Base-by-base conservation (phyloP, 2,113 vertebrate genomes). In the Lichenostomus cassidix region DNA sequence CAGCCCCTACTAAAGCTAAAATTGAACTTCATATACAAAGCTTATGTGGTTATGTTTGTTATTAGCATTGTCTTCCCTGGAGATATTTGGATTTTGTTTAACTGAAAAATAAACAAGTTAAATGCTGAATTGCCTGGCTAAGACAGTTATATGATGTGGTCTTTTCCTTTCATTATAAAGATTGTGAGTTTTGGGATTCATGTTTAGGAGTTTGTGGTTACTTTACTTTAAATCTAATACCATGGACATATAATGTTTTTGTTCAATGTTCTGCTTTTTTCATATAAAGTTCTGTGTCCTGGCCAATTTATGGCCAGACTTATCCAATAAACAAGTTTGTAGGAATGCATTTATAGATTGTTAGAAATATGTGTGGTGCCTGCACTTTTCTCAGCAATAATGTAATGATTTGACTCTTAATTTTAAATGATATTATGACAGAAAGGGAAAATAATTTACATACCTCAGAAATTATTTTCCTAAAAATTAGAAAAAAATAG, bases 21-120 rank as follows among this genome's bases (percentile, higher is more conserved):
- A 97, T 96, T 96, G 94, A 96, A 95, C 92, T 94, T 94, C 89
- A 91, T 94, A 95, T 74, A 90, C 75, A 96, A 96, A 96, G 82
- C 91, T 85, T 96, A 93, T 71, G 90, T 83, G 87, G 83, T 93
- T 96, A 79, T 97, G 94, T 94, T 96, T 96, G 91, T 69, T 96
- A 97, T 96, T 94, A 95, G 86, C 93, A 96, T 94, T 97, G 93
- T 97, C 95, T 92, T 96, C 95, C 93, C 95, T 5, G 87, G 94
- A 96, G 93, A 97, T 90, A 95, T 94, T 92, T 97, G 84, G 91
- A 92, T 96, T 96, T 96, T 94, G 92, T 96, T 97, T 96, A 97
- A 97, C 75, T 95, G 81, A 97, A 93, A 96, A 96, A 96, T 97
- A 97, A 97, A 93, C 95, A 96, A 96, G 81, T 90, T 94, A 95